phyloP scores from a whole-genome alignment of 2,888 invertebrate genomes.

The Pollenia labialis region DNA sequence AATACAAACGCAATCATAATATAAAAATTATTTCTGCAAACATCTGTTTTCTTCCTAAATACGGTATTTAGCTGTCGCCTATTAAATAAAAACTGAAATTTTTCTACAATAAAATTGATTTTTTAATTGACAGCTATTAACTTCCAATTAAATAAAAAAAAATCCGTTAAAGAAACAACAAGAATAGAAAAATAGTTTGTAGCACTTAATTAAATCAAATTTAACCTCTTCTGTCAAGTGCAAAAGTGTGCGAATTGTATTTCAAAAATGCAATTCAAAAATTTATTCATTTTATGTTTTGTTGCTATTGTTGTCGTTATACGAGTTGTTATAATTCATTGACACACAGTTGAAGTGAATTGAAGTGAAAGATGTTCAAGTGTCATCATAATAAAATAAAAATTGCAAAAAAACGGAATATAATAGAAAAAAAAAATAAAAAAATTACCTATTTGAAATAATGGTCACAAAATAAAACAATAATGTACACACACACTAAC shows the following conservation, averaged over 20 bases:
- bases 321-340: constrained; percentile 47
- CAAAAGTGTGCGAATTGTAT: constrained; percentile 69
- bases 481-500: not conserved
- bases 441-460: constrained; percentile 59
- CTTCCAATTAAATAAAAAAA: constrained; percentile 60
- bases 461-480: constrained; percentile 49
- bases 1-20: not conserved
- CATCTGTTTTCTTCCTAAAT: constrained; percentile 37
- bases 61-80: constrained; percentile 30
- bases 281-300: constrained; percentile 27
- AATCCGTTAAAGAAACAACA: constrained; percentile 1
- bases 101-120: constrained; percentile 36
- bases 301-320: constrained; percentile 21
- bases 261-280: constrained; percentile 62
- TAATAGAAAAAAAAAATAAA: constrained; percentile 49
- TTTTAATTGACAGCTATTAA: constrained; percentile 67
- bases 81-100: constrained; percentile 36
- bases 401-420: constrained; percentile 27
- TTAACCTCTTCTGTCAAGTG: constrained; percentile 72
- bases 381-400: constrained; percentile 64
- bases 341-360: constrained; percentile 60
- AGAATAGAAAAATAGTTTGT: constrained; percentile 62
- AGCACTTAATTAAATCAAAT: constrained; percentile 67
- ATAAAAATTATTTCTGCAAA: not conserved
- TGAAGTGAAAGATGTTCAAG: constrained; percentile 71